These are phyloP conservation scores for Venturia canescens DNA, from an alignment of 1,140 invertebrate genomes.

Conservation along the genomic window DNA sequence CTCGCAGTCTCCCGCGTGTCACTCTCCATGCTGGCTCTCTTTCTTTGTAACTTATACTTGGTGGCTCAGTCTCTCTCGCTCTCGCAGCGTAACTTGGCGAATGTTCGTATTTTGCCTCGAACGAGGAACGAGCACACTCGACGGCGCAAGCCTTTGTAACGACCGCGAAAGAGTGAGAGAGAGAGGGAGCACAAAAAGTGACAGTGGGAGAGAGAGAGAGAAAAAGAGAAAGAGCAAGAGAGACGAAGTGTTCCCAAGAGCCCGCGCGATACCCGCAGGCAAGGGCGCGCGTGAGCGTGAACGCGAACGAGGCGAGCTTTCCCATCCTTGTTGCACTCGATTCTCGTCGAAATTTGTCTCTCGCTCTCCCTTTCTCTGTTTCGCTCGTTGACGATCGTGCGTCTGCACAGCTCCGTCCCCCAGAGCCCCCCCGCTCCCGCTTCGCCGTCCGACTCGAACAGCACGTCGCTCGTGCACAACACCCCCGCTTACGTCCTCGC, in stretches of 20 bases:
- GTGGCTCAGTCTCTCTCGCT: not conserved
- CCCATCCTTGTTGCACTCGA: slow-evolving; percentile 39
- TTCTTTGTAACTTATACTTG: not conserved
- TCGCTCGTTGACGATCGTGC: slow-evolving; percentile 28
- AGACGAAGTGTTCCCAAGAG: slow-evolving; percentile 32
- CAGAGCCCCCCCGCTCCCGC: slow-evolving; percentile 25
- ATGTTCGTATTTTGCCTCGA: not conserved
- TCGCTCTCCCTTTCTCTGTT: not conserved
- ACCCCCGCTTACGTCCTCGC: slow-evolving; percentile 38
- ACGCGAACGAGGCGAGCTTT: slow-evolving; percentile 59
- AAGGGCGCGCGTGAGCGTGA: slow-evolving; percentile 72
- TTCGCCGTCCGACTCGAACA: slow-evolving; percentile 27
- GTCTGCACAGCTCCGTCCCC: slow-evolving; percentile 4
- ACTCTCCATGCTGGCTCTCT: not conserved
- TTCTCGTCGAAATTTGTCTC: slow-evolving; percentile 2
- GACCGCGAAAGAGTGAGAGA: slow-evolving; percentile 36
- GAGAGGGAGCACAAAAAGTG: not conserved
- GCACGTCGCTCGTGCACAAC: slow-evolving; percentile 37
- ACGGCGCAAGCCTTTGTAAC: slow-evolving; percentile 33
- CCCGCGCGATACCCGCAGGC: slow-evolving; percentile 65
- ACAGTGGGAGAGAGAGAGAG: slow-evolving; percentile 34
- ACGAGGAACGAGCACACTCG: not conserved
- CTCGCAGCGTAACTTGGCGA: not conserved
- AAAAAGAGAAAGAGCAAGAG: slow-evolving; percentile 5
- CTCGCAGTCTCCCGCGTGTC: not conserved